Base-by-base conservation (phyloP, 1,140 invertebrate species). In the Geopemphigus sp. region DNA sequence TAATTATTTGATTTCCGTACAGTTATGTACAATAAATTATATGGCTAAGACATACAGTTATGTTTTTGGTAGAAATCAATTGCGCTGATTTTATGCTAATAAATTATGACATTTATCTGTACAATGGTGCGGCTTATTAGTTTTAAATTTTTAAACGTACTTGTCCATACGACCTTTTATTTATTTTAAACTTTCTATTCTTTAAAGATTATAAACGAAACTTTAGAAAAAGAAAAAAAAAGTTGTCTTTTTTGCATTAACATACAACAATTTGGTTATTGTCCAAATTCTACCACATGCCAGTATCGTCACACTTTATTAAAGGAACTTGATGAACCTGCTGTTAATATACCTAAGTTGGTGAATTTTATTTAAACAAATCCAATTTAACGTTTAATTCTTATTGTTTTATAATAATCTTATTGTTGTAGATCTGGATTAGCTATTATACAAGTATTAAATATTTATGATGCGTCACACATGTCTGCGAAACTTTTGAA, bases 401-500 rank as follows among this genome's bases (percentile, higher is more conserved):
- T 47, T n/a, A 50, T 14, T 24, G 39, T 45, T 50, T 22, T 24
- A 66, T 66, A 15, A 47, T 47, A 22, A n/a, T n/a, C 12, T 19
- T 10, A 19, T 12, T 61, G 29, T 78, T 63, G 14, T 50, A 78
- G 74, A 12, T 78, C 74, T 50, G 74, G 74, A 63, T 22, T 78
- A 26, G 74, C 74, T 29, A 29, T 78, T 47, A 17, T 78, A 19
- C 50, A 78, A 78, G 29, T 78, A 26, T 78, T 78, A 50, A 39
- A 61, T 14, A 39, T 78, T 17, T 78, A 78, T 50, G 57, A 78
- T n/a, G 74, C 74, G 14, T 63, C 74, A 11, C 74, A 78, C 10
- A 47, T 78, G 45, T 78, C 74, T 29, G 74, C 45, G 5, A 78
- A 78, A 63, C 57, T 78, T 78, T 61, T 78, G 39, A 78, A 63